Conservation (phyloP, 92 coral and sea anemone genomes). For the Ricordea florida region DNA sequence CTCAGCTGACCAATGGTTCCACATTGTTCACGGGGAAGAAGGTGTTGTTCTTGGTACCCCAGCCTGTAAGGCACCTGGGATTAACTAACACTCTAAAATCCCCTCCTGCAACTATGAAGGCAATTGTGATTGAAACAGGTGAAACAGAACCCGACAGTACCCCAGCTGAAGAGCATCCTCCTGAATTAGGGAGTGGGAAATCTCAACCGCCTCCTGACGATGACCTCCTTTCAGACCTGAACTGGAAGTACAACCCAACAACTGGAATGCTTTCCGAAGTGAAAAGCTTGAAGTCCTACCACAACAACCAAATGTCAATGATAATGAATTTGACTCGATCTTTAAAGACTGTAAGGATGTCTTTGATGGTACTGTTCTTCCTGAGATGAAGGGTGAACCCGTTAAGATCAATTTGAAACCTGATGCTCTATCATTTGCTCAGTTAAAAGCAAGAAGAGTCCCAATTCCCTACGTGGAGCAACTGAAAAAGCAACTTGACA, state of each 20-base stretch:
- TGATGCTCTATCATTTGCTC: conserved; percentile 8
- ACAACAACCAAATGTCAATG: neutral
- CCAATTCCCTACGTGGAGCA: conserved; percentile 10
- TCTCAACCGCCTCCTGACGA: neutral
- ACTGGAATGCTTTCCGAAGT: neutral
- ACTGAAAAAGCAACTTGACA: neutral
- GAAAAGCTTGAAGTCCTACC: neutral
- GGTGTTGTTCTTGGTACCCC: conserved; percentile 16
- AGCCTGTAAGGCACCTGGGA: conserved; percentile 22
- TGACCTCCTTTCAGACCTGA: neutral
- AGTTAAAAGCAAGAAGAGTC: neutral
- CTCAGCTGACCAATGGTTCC: conserved; percentile 14
- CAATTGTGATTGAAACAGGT: neutral
- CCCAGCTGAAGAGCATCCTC: neutral
- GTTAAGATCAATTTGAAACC: conserved; percentile 5
- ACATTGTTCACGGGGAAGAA: conserved; percentile 21
- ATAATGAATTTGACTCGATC: too few relatives aligned
- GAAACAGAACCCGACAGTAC: neutral
- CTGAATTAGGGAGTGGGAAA: neutral
- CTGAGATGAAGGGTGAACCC: conserved; percentile 8
- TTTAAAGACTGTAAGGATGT: neutral
- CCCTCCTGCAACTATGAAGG: neutral
- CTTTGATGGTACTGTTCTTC: conserved; percentile 4
- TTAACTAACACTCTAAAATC: neutral
- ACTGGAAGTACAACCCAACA: neutral